A percentile compares a stretch with the other conserved stretches of the same genome.
Evolutionary conservation across 2,113 vertebrate genomes (phyloP).

Genomic region (Malurus alboscapulatus): DNA sequence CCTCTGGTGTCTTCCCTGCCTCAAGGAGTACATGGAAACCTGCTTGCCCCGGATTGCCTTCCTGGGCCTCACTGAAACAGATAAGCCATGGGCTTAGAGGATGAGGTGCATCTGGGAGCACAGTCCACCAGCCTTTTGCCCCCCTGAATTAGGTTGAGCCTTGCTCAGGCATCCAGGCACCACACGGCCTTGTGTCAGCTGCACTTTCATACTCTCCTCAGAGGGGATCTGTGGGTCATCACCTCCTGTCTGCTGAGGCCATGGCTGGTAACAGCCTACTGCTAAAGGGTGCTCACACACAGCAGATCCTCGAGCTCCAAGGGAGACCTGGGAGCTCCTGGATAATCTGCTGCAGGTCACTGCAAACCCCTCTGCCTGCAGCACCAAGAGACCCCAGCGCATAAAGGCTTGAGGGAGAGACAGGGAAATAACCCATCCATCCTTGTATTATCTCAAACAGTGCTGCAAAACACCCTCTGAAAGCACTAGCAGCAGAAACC

Average conservation of each 20-base stretch:
- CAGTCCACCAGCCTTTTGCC: background rate
- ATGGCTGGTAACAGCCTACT: background rate
- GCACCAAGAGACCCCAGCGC: background rate
- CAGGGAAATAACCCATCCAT: background rate
- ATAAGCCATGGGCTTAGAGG: background rate
- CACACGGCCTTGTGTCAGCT: background rate
- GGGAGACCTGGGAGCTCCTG: background rate
- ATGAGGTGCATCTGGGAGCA: background rate
- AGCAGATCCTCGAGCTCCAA: accelerated
- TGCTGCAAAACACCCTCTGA: background rate
- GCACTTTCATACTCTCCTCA: background rate
- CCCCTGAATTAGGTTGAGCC: background rate
- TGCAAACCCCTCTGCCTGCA: background rate
- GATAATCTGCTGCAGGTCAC: background rate
- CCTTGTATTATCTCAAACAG: background rate
- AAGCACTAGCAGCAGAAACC: background rate
- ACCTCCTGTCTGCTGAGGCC: background rate
- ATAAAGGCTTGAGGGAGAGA: background rate
- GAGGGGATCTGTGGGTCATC: background rate
- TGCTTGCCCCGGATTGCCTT: conserved; percentile 80
- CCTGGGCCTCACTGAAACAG: conserved; percentile 85
- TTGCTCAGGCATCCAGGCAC: accelerated
- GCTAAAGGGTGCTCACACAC: background rate
- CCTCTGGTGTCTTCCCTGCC: conserved; percentile 76
- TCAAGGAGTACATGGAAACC: conserved; percentile 42